Evolutionary conservation across 2,113 vertebrate genomes (phyloP).

Genomic region (Oreocharis arfaki): DNA sequence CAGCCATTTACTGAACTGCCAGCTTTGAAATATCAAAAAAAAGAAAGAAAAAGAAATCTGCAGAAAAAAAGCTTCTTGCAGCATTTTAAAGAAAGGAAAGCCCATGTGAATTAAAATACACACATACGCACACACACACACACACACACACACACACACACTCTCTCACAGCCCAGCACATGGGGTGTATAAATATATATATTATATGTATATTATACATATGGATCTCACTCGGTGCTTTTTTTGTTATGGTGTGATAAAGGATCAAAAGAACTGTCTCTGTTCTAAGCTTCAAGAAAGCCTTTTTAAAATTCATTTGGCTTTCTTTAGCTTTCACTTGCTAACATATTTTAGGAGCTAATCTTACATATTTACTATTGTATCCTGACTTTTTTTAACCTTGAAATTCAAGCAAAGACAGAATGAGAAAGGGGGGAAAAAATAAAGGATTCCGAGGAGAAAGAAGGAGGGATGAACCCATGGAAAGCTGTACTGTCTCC

Average conservation of each 20-base stretch:
- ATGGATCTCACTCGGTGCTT: conserved; percentile 66
- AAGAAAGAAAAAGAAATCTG: conserved; percentile 79
- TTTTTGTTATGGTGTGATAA: conserved; percentile 88
- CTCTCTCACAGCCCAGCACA: background rate
- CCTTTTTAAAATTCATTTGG: conserved; percentile 82
- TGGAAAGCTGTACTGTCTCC: background rate
- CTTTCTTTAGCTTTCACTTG: conserved; percentile 77
- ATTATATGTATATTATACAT: conserved; percentile 70
- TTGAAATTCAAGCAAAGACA: conserved; percentile 88
- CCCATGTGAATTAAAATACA: conserved; percentile 78
- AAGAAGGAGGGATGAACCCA: background rate
- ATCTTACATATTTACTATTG: conserved; percentile 84
- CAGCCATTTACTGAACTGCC: conserved; percentile 99
- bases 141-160: background rate
- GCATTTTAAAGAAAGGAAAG: conserved; percentile 93
- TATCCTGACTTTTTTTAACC: conserved; percentile 86
- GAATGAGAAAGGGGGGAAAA: conserved; percentile 35
- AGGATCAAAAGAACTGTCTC: conserved; percentile 86
- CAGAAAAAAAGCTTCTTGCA: conserved; percentile 78
- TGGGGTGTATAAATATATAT: conserved; percentile 69
- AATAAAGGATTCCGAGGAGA: conserved; percentile 39
- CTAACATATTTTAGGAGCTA: conserved; percentile 82
- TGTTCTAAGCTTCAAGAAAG: conserved; percentile 93
- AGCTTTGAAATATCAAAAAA: conserved; percentile 99
- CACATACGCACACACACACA: background rate